Base-by-base conservation (phyloP, 2,797 vertebrate species). In the Aulostomus chinensis region DNA sequence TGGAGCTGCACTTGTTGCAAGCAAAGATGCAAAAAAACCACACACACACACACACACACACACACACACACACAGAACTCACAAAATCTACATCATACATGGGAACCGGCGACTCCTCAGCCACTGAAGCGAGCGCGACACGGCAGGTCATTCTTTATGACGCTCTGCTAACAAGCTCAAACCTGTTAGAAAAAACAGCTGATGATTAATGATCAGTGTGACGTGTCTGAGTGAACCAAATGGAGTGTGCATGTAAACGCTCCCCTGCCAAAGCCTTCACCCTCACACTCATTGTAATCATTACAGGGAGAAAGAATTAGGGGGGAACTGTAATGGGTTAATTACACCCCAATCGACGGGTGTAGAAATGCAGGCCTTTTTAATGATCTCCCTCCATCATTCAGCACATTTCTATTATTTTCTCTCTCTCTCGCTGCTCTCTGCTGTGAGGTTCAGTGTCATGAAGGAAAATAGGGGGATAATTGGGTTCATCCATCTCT, bases 401-500 rank as follows among this genome's bases (percentile, higher is more conserved):
- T 85, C 78, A 22, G 80, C 86, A 88, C 84, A 83, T 87, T 86
- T 86, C 68, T 88, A 88, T 88, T 81, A 86, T 87, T 86, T 81
- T 78, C 75, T 51, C 72, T 83, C 68, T 71, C 61, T 71, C 61
- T 76, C 55, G 58, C 65, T 59, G 35, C 61, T 64, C 57, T 34
- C 58, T 29, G 63, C 77, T 72, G 75, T 78, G 65, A 43, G 60
- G 48, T 66, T 81, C 73, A 57, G 60, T 15, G 31, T 59, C 21
- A 17, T 58, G 58, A 78, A 70, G 62, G 73, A 84, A 87, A 88
- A 89, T 76, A 81, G 49, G 43, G 17, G 69, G 45, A 85, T 90
- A 90, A 91, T 88, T 89, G 78, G 76, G 83, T 81, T 86, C 86
- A 91, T 90, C 87, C 82, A 86, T 91, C 88, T 89, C 79, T 53